phyloP scores from a whole-genome alignment of 2,113 vertebrate genomes.

The Anguilla japonica region DNA sequence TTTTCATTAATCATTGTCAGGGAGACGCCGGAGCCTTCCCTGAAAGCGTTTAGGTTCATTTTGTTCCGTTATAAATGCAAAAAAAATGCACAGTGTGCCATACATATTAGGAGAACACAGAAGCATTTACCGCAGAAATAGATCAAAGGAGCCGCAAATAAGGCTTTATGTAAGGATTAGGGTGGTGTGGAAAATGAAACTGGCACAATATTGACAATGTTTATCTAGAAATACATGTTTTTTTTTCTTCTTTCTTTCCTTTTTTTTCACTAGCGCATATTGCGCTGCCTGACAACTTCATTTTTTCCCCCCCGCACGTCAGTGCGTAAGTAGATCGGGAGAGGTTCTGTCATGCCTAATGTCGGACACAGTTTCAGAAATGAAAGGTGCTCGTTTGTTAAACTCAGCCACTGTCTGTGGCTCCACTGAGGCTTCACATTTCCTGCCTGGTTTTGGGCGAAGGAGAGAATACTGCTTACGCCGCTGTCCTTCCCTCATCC shows the following conservation, averaged over 20 bases:
- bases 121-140: constrained; percentile 53
- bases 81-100: constrained; percentile 34
- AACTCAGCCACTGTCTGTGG: not conserved
- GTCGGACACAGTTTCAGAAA: not conserved
- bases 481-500: not conserved
- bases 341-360: not conserved
- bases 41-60: constrained; percentile 38
- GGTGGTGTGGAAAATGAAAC: constrained; percentile 50
- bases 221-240: constrained; percentile 43
- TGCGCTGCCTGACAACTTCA: constrained; percentile 29
- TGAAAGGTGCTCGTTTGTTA: constrained; percentile 8
- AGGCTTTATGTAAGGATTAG: constrained; percentile 55
- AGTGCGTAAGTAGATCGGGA: not conserved
- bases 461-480: not conserved
- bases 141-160: constrained; percentile 50
- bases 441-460: constrained; percentile 2
- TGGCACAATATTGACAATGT: constrained; percentile 56
- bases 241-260: constrained; percentile 31
- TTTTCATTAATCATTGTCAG: constrained; percentile 54
- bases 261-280: constrained; percentile 23
- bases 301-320: constrained; percentile 19
- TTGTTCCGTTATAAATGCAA: constrained; percentile 44
- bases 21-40: constrained; percentile 36
- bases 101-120: constrained; percentile 37
- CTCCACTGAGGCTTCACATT: not conserved